phyloP scores from a whole-genome alignment of 2,113 vertebrate genomes.

The Clarias magur region DNA sequence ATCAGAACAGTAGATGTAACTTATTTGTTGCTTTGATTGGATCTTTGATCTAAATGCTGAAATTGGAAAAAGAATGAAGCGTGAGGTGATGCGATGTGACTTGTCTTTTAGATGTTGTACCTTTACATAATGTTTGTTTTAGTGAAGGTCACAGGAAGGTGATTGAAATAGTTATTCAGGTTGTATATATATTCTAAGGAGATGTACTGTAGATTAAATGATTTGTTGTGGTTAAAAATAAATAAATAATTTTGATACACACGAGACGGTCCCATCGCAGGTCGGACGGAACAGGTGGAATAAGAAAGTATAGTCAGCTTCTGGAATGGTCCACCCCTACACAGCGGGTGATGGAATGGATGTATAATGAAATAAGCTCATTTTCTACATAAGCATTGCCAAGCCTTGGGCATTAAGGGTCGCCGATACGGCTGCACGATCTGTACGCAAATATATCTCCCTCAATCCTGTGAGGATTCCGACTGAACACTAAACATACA shows the following conservation, averaged over 20 bases:
- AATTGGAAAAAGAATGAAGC: not conserved
- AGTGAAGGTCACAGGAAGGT: conserved; percentile 8
- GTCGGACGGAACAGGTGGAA: not conserved
- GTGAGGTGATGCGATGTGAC: not conserved
- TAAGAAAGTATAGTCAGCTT: conserved; percentile 3
- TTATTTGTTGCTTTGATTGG: not conserved
- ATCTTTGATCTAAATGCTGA: not conserved
- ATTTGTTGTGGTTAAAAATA: not conserved
- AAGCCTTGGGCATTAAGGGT: not conserved
- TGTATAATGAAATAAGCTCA: not conserved
- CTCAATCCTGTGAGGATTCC: not conserved
- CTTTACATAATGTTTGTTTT: not conserved
- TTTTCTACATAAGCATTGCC: not conserved
- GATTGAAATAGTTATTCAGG: not conserved
- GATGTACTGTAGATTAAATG: too few species aligned
- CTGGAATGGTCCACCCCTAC: conserved; percentile 1
- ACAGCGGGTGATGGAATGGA: not conserved
- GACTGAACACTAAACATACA: not conserved
- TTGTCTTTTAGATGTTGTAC: not conserved
- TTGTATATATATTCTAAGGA: not conserved
- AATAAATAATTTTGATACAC: not conserved
- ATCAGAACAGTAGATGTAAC: not conserved
- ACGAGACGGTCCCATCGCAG: not conserved
- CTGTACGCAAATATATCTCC: not conserved
- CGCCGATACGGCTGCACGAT: not conserved